phyloP scores from a whole-genome alignment of 1,140 invertebrate genomes.

The Drosophila guanche region DNA sequence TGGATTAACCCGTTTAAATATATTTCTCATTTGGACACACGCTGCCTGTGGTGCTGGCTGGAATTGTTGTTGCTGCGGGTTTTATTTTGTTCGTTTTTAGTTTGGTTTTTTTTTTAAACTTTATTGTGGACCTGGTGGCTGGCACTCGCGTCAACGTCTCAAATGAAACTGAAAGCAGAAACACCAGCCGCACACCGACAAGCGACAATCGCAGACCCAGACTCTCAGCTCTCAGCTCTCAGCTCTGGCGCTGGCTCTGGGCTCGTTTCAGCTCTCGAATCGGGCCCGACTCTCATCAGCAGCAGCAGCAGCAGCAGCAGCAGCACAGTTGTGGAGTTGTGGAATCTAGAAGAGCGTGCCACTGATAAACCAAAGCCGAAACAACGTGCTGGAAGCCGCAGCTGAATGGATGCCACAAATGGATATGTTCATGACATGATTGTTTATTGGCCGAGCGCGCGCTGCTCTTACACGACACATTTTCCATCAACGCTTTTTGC shows the following conservation, averaged over 20 bases:
- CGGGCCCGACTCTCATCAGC: conserved; percentile 14
- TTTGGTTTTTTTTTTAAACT: conserved; percentile 33
- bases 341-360: conserved; percentile 77
- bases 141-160: conserved; percentile 75
- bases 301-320: conserved; percentile 4
- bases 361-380: conserved; percentile 61
- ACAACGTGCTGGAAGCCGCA: conserved; percentile 73
- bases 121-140: conserved; percentile 29
- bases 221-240: conserved; percentile 21
- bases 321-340: conserved; percentile 31
- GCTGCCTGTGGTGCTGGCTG: conserved; percentile 37
- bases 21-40: conserved; percentile 53
- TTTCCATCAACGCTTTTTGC: no score
- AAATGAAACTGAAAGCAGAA: conserved; percentile 81
- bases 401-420: conserved; percentile 62
- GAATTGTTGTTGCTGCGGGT: conserved; percentile 17
- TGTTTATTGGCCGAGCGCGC: conserved; percentile 32
- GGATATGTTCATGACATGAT: conserved; percentile 51
- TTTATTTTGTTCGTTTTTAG: conserved; percentile 24
- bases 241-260: conserved; percentile 9
- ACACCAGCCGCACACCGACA: conserved; percentile 46
- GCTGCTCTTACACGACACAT: conserved; percentile 1
- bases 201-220: conserved; percentile 8
- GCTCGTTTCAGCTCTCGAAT: conserved; percentile 23
- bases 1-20: conserved; percentile 61